Evolutionary conservation across 2,113 vertebrate genomes (phyloP).

Genomic region (Monarcha castaneiventris): DNA sequence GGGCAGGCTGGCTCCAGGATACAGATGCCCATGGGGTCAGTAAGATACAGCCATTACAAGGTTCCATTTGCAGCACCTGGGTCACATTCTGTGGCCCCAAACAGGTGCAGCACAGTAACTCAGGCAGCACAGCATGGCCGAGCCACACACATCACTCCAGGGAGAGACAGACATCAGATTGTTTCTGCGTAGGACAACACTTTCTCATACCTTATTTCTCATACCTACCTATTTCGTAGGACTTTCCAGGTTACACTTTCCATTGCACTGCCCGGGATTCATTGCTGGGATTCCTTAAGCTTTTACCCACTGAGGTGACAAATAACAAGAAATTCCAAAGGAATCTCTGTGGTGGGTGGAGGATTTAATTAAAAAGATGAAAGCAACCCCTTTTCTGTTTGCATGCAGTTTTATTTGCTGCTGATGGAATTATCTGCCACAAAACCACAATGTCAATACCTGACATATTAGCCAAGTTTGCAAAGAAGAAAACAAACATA

Average conservation of each 20-base stretch:
- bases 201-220: too few relatives aligned
- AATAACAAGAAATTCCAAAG: not conserved
- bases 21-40: not conserved
- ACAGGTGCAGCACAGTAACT: not conserved
- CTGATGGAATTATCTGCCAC: not conserved
- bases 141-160: not conserved
- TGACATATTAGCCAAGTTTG: not conserved
- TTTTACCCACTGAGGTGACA: not conserved
- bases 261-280: not conserved
- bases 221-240: too few relatives aligned
- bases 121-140: not conserved
- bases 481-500: not conserved
- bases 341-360: not conserved
- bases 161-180: accelerated
- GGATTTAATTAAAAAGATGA: not conserved
- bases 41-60: accelerated
- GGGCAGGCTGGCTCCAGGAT: not conserved
- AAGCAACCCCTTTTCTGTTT: not conserved
- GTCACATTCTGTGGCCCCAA: not conserved
- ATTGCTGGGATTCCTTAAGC: not conserved
- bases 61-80: not conserved
- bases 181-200: not conserved
- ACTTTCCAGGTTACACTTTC: not conserved
- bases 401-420: constrained; percentile 18
- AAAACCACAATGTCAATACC: not conserved